Evolutionary conservation across 2,888 invertebrate species (phyloP), one percentile per base, ranked within the genome.

Genomic region (Morpho deidamia): DNA sequence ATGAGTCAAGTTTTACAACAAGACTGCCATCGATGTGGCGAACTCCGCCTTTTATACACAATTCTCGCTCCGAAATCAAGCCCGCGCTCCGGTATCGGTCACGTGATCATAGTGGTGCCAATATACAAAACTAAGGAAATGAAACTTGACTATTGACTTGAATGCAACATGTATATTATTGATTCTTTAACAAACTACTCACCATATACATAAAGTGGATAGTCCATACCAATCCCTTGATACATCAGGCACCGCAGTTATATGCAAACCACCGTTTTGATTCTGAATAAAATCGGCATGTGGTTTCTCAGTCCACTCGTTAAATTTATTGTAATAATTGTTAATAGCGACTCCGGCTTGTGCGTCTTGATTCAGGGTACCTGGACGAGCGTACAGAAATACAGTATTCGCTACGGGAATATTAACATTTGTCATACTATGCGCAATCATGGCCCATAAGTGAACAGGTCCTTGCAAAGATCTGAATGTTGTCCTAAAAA

Each of bases 201-300:
- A 89, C 89, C 89, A 88, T 60, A 89, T 72, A n/a, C 76, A 81
- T 33, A 86, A 67, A 0, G 75, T 78, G 0, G 85, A 83, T 1
- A 88, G 63, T 1, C 85, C 74, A 46, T 76, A 66, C 88, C 87
- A 89, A 14, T 82, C 76, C 11, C 65, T 71, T 1, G 71, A 63
- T 0, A 81, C 68, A 64, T 88, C 88, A 10, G 88, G 87, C 12
- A 87, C 51, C 0, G 81, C 86, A 7, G 85, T 56, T 2, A 89
- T 65, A 58, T 75, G 71, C 65, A 88, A 56, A 14, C 69, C 72
- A 0, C 68, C 73, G 34, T 77, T 72, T 65, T 88, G 87, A 55
- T 82, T 70, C 0, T 65, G 11, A 2, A 76, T 53, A 0, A 87
- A 83, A 52, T 76, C 76, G 5, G 69, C 66, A 51, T 80, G 84